Percentiles rank a stretch among this genome's conserved stretches.
Conservation (phyloP, 2,888 invertebrate genomes). For the Pristionchus arcanus region DNA sequence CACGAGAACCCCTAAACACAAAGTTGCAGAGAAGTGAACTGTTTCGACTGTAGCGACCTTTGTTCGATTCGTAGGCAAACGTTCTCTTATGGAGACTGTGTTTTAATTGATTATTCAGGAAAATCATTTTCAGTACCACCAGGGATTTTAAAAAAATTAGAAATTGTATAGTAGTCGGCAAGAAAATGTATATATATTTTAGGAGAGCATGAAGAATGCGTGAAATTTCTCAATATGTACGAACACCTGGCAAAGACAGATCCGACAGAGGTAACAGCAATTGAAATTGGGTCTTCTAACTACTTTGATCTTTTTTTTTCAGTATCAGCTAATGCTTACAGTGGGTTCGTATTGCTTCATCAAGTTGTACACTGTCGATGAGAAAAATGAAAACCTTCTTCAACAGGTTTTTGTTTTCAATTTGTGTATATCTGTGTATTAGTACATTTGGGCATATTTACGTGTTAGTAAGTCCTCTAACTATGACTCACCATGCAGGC, state of each 20-base stretch:
- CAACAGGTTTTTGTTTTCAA: background rate
- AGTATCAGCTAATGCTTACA: constrained; percentile 8
- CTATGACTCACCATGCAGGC: background rate
- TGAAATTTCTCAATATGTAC: background rate
- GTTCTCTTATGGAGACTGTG: no score
- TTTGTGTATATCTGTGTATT: no score
- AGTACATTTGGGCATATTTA: background rate
- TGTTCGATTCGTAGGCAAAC: no score
- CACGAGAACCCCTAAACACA: no score
- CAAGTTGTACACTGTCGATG: background rate
- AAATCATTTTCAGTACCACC: no score
- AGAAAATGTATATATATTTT: background rate
- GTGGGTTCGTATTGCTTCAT: background rate
- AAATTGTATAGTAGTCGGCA: no score
- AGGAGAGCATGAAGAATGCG: constrained; percentile 29
- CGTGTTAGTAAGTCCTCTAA: background rate
- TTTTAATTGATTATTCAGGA: no score
- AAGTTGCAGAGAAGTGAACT: no score
- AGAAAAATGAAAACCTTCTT: background rate
- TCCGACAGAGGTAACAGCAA: constrained; percentile 8
- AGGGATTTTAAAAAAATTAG: no score
- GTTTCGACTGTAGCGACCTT: no score
- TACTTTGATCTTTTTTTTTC: background rate
- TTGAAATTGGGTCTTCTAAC: background rate
- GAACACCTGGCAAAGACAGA: background rate